phyloP scores from a whole-genome alignment of 2,113 vertebrate species.

The Garra rufa region DNA sequence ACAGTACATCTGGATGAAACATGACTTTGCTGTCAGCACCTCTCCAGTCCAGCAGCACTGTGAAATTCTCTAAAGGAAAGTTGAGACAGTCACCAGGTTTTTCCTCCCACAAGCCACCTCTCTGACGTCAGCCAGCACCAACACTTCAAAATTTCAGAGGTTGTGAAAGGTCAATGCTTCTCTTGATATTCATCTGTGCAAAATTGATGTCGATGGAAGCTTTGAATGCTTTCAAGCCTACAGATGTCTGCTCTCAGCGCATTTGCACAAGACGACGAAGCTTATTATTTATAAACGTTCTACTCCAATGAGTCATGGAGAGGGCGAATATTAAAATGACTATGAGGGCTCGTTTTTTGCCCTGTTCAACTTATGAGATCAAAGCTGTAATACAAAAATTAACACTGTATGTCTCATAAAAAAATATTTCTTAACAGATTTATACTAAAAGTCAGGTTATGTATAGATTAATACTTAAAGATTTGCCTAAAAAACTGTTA shows the following conservation, averaged over 20 bases:
- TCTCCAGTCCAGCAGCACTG: constrained; percentile 3
- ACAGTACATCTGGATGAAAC: constrained; percentile 21
- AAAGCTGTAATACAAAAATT: background rate
- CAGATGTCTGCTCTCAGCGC: background rate
- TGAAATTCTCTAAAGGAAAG: background rate
- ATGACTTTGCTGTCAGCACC: constrained; percentile 20
- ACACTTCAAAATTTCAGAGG: background rate
- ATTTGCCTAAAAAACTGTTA: no score
- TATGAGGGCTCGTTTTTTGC: background rate
- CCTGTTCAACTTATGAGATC: background rate
- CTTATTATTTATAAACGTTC: constrained; percentile 19
- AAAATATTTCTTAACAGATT: background rate
- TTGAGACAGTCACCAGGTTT: background rate
- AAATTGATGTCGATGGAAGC: background rate
- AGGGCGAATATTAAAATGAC: background rate
- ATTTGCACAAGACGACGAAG: background rate
- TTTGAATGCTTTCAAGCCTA: background rate
- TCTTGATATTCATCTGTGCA: background rate
- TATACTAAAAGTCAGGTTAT: no score
- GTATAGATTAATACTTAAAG: no score
- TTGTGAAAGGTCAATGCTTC: background rate
- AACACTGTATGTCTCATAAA: background rate
- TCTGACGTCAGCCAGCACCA: background rate
- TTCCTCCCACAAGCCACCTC: background rate
- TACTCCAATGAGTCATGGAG: background rate